Evolutionary conservation across 2,797 vertebrate species (phyloP), one percentile per base, ranked within the genome.

Genomic region (Paguma larvata): DNA sequence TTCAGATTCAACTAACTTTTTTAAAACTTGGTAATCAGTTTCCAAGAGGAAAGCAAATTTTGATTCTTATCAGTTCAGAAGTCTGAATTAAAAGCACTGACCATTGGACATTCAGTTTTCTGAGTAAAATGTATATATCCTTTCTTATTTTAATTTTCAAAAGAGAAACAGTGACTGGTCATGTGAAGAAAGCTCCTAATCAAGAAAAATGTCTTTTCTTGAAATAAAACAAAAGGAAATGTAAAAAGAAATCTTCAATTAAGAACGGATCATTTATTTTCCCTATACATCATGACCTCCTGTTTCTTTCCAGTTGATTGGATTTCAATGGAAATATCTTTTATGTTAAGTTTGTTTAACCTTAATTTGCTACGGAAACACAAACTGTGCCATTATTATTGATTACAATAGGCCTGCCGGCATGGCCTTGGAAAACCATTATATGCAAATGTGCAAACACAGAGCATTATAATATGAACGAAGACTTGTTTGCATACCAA

Each of bases 301-400:
- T 95, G 53, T 96, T 97, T 98, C 86, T 98, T 98, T 96, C 91
- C 85, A 97, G 25, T 94, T 97, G 95, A 77, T 97, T 97, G 86
- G 91, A 97, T 98, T 98, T 98, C 93, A 95, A 97, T 98, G 95
- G 98, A 97, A 97, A 86, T 97, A 98, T 97, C 90, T 97, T 98
- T 97, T 88, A 97, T 89, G 77, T 97, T 98, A 97, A 91, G 97
- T 95, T 98, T 98, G 67, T 97, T 98, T 96, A 98, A 82, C 25
- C 88, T 97, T 96, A 98, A 98, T 98, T 98, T 98, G 63, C 95
- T 98, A 93, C 96, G 98, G 98, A 98, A 98, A 97, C 44, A 84
- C 89, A 78, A 98, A 98, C 65, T 62, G 18, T 91, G 84, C 87
- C 93, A 97, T 98, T 98, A 97, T 98, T 98, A 98, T 98, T 98